phyloP scores from a whole-genome alignment of 1,140 invertebrate genomes.

The Anagrus nilaparvatae region DNA sequence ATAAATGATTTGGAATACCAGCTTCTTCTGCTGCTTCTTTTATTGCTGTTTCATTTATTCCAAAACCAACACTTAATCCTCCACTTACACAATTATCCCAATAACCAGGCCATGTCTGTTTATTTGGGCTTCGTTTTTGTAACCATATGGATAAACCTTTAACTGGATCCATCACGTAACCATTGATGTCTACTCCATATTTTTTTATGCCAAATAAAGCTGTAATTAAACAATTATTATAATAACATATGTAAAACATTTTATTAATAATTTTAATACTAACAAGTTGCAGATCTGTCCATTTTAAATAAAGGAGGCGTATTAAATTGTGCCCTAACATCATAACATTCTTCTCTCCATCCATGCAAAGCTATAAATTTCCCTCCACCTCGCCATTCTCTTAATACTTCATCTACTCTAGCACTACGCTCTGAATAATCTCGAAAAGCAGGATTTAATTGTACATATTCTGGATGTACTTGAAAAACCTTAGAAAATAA shows the following conservation, averaged over 20 bases:
- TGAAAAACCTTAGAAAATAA: conserved; percentile 51
- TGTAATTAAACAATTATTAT: conserved; percentile 23
- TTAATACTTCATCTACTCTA: conserved; percentile 68
- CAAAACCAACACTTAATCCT: conserved; percentile 78
- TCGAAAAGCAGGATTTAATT: conserved; percentile 73
- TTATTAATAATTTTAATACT: conserved; percentile 20
- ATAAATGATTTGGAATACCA: conserved; percentile 63
- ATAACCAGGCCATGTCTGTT: conserved; percentile 90
- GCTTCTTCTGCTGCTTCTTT: conserved; percentile 94
- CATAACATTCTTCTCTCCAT: conserved; percentile 88
- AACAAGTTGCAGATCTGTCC: conserved; percentile 83
- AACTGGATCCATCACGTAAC: conserved; percentile 74
- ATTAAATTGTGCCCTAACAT: conserved; percentile 63
- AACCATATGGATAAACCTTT: conserved; percentile 87
- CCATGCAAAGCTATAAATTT: conserved; percentile 67
- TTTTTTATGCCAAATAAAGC: conserved; percentile 84
- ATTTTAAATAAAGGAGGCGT: conserved; percentile 72
- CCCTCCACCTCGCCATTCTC: conserved; percentile 49
- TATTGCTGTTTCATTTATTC: conserved; percentile 76
- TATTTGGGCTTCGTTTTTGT: conserved; percentile 78
- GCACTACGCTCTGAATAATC: conserved; percentile 71
- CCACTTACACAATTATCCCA: conserved; percentile 94
- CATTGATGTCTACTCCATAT: conserved; percentile 91
- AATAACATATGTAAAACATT: not conserved
- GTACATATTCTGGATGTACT: conserved; percentile 59